A percentile compares a stretch with the other conserved stretches of the same genome.
Evolutionary conservation across 2,888 invertebrate genomes (phyloP).

Genomic region (Phyllotreta striolata): DNA sequence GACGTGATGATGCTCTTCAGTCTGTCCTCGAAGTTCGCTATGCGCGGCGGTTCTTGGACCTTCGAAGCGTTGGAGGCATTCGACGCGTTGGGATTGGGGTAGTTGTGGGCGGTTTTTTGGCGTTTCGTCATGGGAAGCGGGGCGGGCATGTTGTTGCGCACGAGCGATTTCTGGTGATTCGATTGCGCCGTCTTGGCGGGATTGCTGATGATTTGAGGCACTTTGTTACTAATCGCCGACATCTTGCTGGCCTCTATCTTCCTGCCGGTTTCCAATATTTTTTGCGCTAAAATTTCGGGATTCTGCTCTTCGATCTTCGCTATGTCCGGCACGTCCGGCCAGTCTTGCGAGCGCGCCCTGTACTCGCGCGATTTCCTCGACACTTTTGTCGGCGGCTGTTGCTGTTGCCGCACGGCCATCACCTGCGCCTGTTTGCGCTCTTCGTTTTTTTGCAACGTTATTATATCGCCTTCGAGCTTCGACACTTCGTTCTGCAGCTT

Average conservation of each 20-base stretch:
- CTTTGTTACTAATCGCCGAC: constrained; percentile 48
- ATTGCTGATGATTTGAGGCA: constrained; percentile 35
- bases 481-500: constrained; percentile 83
- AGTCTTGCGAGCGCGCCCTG: constrained; percentile 84
- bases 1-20: constrained; percentile 87
- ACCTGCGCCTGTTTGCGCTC: constrained; percentile 65
- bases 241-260: constrained; percentile 88
- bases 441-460: constrained; percentile 74
- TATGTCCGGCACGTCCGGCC: constrained; percentile 90
- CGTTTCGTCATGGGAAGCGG: constrained; percentile 56
- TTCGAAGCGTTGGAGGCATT: constrained; percentile 34
- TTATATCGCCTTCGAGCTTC: constrained; percentile 80
- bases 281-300: constrained; percentile 88
- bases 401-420: constrained; percentile 52
- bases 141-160: constrained; percentile 57
- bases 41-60: constrained; percentile 81
- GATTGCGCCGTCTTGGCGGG: constrained; percentile 34
- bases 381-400: constrained; percentile 53
- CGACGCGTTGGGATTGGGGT: constrained; percentile 36
- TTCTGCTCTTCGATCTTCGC: constrained; percentile 92
- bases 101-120: constrained; percentile 51
- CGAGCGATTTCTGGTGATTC: constrained; percentile 47
- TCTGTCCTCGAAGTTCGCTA: constrained; percentile 89
- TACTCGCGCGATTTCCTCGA: constrained; percentile 74
- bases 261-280: constrained; percentile 87